These are phyloP conservation scores for Chaenogobius annularis DNA, from an alignment of 2,113 vertebrate genomes.

Conservation along the genomic window DNA sequence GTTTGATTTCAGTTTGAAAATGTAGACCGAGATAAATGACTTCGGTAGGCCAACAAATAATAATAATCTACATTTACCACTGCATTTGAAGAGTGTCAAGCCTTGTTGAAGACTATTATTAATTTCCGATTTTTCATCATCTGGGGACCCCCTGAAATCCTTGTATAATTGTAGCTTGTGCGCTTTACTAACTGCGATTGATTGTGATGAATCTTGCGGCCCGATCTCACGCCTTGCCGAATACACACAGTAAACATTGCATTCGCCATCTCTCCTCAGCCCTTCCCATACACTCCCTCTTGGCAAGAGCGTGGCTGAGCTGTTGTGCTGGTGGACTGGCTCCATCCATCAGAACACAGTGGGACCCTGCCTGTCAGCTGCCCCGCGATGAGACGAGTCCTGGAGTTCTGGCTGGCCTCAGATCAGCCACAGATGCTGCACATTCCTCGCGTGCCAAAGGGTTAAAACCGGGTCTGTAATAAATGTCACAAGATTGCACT, in stretches of 20 bases:
- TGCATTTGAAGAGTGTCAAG: too few relatives aligned
- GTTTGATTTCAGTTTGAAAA: too few relatives aligned
- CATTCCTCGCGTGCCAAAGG: constrained; percentile 54
- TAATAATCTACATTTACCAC: too few relatives aligned
- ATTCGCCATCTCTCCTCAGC: constrained; percentile 2
- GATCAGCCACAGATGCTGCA: constrained; percentile 56
- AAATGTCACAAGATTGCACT: constrained; percentile 31
- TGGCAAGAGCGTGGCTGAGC: constrained; percentile 23
- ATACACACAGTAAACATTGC: background rate
- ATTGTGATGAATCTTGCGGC: background rate
- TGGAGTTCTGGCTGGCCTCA: constrained; percentile 44
- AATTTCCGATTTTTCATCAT: too few relatives aligned
- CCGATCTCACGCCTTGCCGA: too few relatives aligned
- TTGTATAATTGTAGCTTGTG: too few relatives aligned
- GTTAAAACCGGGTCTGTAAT: constrained; percentile 40
- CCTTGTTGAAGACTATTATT: too few relatives aligned
- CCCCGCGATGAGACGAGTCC: constrained; percentile 38
- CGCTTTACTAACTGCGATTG: background rate
- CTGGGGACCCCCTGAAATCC: too few relatives aligned
- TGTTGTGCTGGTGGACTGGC: constrained; percentile 4
- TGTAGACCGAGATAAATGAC: too few relatives aligned
- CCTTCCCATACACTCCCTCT: constrained; percentile 16
- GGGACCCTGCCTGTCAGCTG: constrained; percentile 29
- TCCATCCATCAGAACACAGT: constrained; percentile 35
- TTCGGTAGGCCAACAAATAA: too few relatives aligned